Conservation (phyloP, 2,888 invertebrate species). For the Liopterus haemorrhoidalis region DNA sequence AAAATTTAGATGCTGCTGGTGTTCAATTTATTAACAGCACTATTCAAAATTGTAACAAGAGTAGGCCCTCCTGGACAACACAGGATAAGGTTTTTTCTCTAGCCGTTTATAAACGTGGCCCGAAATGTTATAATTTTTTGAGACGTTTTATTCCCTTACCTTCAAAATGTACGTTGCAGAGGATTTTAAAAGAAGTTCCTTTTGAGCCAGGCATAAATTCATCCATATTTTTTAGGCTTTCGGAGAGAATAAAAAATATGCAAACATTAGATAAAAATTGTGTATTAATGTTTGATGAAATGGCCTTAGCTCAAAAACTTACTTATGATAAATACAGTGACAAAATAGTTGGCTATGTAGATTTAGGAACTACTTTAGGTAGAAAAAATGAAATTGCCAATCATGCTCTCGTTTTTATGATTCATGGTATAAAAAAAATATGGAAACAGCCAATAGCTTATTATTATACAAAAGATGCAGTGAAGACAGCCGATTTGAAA, state of each 20-base stretch:
- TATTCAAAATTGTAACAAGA: not conserved
- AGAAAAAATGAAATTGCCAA: slow-evolving; percentile 9
- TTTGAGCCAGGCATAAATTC: slow-evolving; percentile 1
- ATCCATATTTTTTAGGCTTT: not conserved
- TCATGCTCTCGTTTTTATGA: slow-evolving; percentile 7
- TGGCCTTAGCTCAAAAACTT: not conserved
- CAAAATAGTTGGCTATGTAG: slow-evolving; percentile 6
- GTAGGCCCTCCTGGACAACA: slow-evolving; percentile 4
- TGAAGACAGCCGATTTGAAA: not conserved
- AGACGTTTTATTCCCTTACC: slow-evolving; percentile 9
- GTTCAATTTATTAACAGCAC: not conserved
- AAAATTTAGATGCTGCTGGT: slow-evolving; percentile 3
- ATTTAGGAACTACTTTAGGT: not conserved
- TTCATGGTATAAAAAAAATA: too few relatives aligned
- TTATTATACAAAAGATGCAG: slow-evolving; percentile 2
- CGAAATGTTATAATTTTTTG: slow-evolving; percentile 11
- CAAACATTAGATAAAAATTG: slow-evolving; percentile 2
- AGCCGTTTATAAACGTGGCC: slow-evolving; percentile 8
- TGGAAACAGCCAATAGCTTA: slow-evolving; percentile 2
- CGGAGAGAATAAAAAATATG: slow-evolving; percentile 3
- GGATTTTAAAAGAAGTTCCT: not conserved
- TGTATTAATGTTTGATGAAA: slow-evolving; percentile 4
- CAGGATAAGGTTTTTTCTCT: slow-evolving; percentile 10
- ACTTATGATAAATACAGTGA: not conserved
- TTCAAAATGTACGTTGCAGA: slow-evolving; percentile 5